A percentile compares a stretch with the other conserved stretches of the same genome.
These are phyloP conservation scores for Minunthozetes semirufus DNA, from an alignment of 2,888 invertebrate genomes.

Conservation along the genomic window DNA sequence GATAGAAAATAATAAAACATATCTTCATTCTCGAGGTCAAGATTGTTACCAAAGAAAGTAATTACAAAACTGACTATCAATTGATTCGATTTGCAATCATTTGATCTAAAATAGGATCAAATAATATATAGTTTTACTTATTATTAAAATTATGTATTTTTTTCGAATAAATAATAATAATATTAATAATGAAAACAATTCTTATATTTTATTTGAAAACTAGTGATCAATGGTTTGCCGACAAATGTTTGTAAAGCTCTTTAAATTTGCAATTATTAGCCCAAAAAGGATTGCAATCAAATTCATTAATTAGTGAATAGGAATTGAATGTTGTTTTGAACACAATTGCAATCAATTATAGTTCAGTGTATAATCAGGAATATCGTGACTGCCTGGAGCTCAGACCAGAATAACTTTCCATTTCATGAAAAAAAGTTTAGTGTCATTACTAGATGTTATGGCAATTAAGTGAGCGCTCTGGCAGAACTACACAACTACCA, in stretches of 20 bases:
- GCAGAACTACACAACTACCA: too few relatives aligned
- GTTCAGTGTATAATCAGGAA: conserved; percentile 15
- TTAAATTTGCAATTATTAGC: too few relatives aligned
- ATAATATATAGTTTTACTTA: neutral
- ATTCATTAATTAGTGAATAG: too few relatives aligned
- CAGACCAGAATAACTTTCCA: conserved; percentile 13
- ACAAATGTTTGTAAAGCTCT: too few relatives aligned
- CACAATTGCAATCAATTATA: neutral
- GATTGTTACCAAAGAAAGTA: neutral
- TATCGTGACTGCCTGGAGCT: conserved; percentile 8
- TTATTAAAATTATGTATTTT: too few relatives aligned
- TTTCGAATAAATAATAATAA: neutral
- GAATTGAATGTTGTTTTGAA: too few relatives aligned
- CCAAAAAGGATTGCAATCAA: too few relatives aligned
- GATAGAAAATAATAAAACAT: neutral
- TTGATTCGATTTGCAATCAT: neutral
- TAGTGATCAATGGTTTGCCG: too few relatives aligned
- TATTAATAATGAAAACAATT: too few relatives aligned
- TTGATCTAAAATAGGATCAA: neutral
- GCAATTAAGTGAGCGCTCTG: neutral
- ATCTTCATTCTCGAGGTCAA: conserved; percentile 6
- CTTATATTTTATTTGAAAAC: too few relatives aligned
- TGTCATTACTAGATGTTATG: conserved; percentile 24
- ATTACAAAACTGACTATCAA: neutral
- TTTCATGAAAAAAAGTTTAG: conserved; percentile 12